Evolutionary conservation across 2,113 vertebrate species (phyloP), one percentile per base, ranked within the genome.

Genomic region (Loxodonta africana): DNA sequence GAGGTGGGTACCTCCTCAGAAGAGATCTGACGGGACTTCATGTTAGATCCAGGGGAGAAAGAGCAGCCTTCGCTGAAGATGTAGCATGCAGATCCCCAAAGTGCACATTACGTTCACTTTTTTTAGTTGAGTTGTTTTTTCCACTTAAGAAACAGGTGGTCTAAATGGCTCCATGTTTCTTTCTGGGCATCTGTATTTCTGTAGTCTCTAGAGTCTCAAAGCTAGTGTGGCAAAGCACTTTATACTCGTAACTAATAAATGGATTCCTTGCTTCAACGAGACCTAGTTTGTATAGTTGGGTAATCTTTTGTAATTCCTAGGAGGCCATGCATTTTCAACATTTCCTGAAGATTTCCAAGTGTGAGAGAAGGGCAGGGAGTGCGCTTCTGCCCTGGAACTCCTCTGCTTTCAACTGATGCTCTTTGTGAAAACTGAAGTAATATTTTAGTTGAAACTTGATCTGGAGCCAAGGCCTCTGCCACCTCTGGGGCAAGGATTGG

Each of bases 251-350:
- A 97, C 94, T 94, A 94, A 97, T 98, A 97, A 97, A 94, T 69
- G 90, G 96, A 97, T 82, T 94, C 96, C 97, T 98, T 96, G 67
- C 80, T 89, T 98, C 97, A 95, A 88, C 83, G 93, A 97, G 94
- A 95, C 96, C 92, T 98, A 87, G 97, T 95, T 89, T 98, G 98
- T 98, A 84, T 96, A 97, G 95, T 94, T 97, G 97, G 95, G 97
- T 97, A 92, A 98, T 97, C 96, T 98, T 98, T 98, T 98, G 60
- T 98, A 98, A 98, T 98, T 98, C 98, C 98, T 97, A 97, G 98
- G 97, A 98, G 84, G 48, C 11, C 86, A 95, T 98, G 98, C 98
- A 98, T 97, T 98, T 98, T 97, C 98, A 98, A 98, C 98, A 95
- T 88, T 98, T 98, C 98, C 98, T 98, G 96, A 98, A 96, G 41